Evolutionary conservation across 2,113 vertebrate species (phyloP).

Genomic region (Aplodontia rufa): DNA sequence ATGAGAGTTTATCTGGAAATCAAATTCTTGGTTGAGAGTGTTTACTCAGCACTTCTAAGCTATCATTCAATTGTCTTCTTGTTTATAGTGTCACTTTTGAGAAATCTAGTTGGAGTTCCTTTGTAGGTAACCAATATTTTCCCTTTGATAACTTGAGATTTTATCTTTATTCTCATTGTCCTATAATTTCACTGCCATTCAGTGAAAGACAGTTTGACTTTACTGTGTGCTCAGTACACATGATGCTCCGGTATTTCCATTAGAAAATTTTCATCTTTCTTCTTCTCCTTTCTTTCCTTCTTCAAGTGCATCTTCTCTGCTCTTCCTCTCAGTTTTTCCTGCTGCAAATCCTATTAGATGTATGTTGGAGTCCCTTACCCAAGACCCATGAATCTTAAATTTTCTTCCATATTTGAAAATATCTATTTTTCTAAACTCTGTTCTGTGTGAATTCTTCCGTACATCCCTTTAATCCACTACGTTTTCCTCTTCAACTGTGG

Average conservation of each 20-base stretch:
- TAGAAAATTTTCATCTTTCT: neutral
- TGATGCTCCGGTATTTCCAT: neutral
- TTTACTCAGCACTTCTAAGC: neutral
- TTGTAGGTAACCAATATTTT: constrained; percentile 31
- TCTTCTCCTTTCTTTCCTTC: neutral
- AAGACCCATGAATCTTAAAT: neutral
- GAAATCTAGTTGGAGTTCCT: neutral
- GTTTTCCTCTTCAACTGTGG: neutral
- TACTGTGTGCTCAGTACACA: neutral
- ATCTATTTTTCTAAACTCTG: constrained; percentile 9
- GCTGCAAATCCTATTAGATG: neutral
- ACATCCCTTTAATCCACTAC: neutral
- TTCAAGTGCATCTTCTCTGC: neutral
- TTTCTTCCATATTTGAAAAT: neutral
- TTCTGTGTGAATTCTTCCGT: neutral
- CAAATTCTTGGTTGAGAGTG: neutral
- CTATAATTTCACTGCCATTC: neutral
- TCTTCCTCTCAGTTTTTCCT: neutral
- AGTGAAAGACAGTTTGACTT: neutral
- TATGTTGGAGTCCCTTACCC: neutral
- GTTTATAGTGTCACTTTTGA: constrained; percentile 23
- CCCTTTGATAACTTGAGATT: constrained; percentile 9
- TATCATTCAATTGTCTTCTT: neutral
- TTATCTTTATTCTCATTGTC: neutral
- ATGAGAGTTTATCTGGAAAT: constrained; percentile 35